Evolutionary conservation across 64 coral and sea anemone species (phyloP), one percentile per base, ranked within the genome.

Genomic region (Trachythela sp.): DNA sequence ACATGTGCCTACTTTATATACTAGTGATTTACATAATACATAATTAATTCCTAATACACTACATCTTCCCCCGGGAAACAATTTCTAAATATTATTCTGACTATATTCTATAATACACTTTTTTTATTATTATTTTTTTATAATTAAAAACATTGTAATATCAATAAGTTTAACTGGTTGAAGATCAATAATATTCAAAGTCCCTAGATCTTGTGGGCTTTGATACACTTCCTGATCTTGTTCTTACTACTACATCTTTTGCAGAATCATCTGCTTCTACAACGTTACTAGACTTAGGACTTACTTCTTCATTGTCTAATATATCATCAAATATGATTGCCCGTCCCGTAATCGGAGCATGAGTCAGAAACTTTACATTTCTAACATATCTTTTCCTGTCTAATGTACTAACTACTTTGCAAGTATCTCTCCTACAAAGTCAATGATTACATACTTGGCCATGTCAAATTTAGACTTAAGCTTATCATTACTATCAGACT

Each of bases 381-480:
- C 84, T 86, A 86, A 86, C 84, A 86, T 86, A 86, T 6, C 45
- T 0, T 6, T 86, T 86, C 40, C 84, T 39, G 6, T 86, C 84
- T 49, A 86, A 50, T 86, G 39, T 86, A 39, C 84, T 86, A 86
- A 86, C 84, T 40, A 86, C 48, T 86, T 86, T 86, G 43, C 84
- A 86, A 86, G 2, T 86, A 18, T 86, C 84, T 86, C 84, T 86
- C 27, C 43, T 50, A 86, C 7, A 22, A 86, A 86, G 40, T 86
- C 84, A 22, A 86, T 86, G 48, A 86, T 86, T 49, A 86, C 84
- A 86, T 86, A 86, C 43, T 86, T 86, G 0, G 48, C 48, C 40
- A 40, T 48, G 5, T 50, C 43, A 50, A 86, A 45, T 0, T 0
- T 86, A 20, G 84, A 86, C 40, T 86, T 40, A 0, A 84, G 83